phyloP scores from a whole-genome alignment of 2,888 invertebrate genomes.

The Xestia sexstrigata region DNA sequence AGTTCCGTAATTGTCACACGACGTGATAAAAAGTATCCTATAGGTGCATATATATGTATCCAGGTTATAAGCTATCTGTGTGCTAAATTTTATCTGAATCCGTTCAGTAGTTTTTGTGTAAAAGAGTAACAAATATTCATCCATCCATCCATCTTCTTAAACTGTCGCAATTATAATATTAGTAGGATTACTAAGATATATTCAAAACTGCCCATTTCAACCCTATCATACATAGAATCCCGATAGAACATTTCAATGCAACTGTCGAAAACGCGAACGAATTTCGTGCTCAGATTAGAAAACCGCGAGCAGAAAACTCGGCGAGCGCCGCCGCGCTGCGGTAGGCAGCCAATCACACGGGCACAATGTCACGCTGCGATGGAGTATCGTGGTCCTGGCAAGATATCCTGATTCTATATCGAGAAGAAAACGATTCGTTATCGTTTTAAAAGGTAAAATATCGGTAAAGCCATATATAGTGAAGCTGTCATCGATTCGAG shows the following conservation, averaged over 20 bases:
- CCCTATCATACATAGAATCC: slow-evolving; percentile 2
- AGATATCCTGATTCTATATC: slow-evolving; percentile 25
- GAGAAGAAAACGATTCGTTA: slow-evolving; percentile 1
- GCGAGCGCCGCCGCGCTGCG: slow-evolving; percentile 68
- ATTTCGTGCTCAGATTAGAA: slow-evolving; percentile 82
- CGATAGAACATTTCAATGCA: slow-evolving; percentile 67
- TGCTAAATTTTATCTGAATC: too few relatives aligned
- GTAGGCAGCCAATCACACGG: slow-evolving; percentile 73
- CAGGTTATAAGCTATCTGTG: too few relatives aligned
- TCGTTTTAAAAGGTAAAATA: neutral
- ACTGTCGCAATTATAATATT: too few relatives aligned
- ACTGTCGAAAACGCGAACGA: slow-evolving; percentile 76
- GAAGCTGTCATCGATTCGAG: neutral
- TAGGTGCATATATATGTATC: too few relatives aligned
- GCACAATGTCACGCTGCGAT: slow-evolving; percentile 66
- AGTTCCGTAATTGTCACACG: too few relatives aligned
- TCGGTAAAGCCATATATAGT: neutral
- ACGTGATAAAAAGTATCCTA: too few relatives aligned
- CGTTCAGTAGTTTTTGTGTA: too few relatives aligned
- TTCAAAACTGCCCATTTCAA: slow-evolving; percentile 49
- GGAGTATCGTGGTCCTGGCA: slow-evolving; percentile 36
- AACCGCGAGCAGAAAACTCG: slow-evolving; percentile 84
- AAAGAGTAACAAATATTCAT: too few relatives aligned
- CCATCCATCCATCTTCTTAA: too few relatives aligned
- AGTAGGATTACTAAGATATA: neutral